A percentile compares a stretch with the other conserved stretches of the same genome.
Evolutionary conservation across 2,113 vertebrate species (phyloP).

Genomic region (Lates calcarifer): DNA sequence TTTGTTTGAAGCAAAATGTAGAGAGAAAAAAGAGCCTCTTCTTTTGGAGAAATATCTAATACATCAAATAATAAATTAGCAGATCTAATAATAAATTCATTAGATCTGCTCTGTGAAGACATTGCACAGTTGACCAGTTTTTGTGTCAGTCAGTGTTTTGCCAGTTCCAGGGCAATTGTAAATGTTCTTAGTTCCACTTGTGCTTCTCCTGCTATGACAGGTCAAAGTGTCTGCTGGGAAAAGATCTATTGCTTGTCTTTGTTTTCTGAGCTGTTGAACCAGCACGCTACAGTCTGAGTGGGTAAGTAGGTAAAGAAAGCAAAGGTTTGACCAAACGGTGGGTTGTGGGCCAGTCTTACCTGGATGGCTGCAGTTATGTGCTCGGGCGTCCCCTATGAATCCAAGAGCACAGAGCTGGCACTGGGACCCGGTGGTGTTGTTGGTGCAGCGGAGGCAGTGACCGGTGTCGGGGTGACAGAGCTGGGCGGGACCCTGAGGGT

Average conservation of each 20-base stretch:
- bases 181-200: neutral
- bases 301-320: no score
- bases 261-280: no score
- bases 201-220: neutral
- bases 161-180: neutral
- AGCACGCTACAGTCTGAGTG: no score
- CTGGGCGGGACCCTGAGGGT: constrained; percentile 77
- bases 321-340: neutral
- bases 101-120: no score
- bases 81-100: no score
- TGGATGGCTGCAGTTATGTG: constrained; percentile 88
- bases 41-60: no score
- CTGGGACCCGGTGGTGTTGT: constrained; percentile 87
- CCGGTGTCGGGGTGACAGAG: constrained; percentile 90
- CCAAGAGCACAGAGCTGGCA: constrained; percentile 90
- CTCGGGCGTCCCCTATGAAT: constrained; percentile 80
- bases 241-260: no score
- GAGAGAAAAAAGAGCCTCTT: no score
- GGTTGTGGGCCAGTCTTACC: constrained; percentile 78
- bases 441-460: constrained; percentile 88
- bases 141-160: neutral
- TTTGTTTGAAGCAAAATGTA: no score
- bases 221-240: neutral
- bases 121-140: neutral
- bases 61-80: no score